phyloP scores from a whole-genome alignment of 2,797 vertebrate genomes.

The Emydoidea blandingii region DNA sequence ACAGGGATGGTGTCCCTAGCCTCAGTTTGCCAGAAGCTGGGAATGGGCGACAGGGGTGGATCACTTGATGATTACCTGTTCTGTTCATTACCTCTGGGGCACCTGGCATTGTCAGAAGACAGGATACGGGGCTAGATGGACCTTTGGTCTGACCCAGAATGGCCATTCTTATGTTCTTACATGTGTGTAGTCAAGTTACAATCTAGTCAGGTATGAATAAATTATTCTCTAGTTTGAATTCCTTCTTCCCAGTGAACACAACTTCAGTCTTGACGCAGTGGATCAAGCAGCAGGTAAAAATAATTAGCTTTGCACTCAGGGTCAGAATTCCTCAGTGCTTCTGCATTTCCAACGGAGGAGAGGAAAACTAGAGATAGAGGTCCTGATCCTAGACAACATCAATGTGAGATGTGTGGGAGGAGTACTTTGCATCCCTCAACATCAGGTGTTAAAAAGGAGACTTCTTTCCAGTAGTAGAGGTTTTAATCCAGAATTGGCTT shows the following conservation, averaged over 20 bases:
- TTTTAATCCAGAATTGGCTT: background rate
- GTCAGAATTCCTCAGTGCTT: background rate
- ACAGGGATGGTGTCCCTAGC: too few species aligned
- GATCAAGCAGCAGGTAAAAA: background rate
- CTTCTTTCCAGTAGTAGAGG: background rate
- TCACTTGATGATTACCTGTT: too few species aligned
- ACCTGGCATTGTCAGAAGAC: too few species aligned
- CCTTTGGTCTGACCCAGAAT: too few species aligned
- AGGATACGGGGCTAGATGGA: too few species aligned
- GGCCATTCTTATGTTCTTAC: too few species aligned
- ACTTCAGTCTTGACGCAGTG: background rate
- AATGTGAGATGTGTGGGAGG: background rate
- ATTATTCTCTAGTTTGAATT: background rate
- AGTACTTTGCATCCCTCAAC: background rate
- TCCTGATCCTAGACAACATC: background rate
- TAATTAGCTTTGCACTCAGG: background rate
- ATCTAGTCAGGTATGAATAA: background rate
- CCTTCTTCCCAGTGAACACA: background rate
- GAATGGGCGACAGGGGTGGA: too few species aligned
- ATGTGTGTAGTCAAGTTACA: background rate
- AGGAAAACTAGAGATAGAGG: background rate
- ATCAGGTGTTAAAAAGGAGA: accelerated
- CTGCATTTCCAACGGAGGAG: background rate
- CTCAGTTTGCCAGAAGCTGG: too few species aligned
- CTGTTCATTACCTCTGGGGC: too few species aligned